Evolutionary conservation across 2,797 vertebrate genomes (phyloP), one percentile per base, ranked within the genome.

Genomic region (Typhlichthys eigenmanni): DNA sequence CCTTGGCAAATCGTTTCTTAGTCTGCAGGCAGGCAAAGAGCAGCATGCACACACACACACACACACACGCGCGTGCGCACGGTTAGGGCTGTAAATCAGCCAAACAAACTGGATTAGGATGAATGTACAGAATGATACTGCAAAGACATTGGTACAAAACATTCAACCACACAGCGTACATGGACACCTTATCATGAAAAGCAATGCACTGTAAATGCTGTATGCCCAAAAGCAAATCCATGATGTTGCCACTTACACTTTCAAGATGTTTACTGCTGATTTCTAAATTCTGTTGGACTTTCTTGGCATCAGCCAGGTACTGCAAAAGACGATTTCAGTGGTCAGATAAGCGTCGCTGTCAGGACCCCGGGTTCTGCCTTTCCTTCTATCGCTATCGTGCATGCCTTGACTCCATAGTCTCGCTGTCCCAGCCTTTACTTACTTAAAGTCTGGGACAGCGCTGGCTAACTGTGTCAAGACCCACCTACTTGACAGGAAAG

Each of bases 1-100:
- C 95, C 47, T 95, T 93, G 55, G 95, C 95, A 67, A 92, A 96
- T 1, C 94, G 94, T 47, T 92, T 93, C 78, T 96, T 96, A 58
- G 90, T 94, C 95, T 96, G 84, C 49, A 62, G 17, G 17, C 49
- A 38, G 13, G 32, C 48, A 53, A 47, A 62, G 45, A 57, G 51
- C 52, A 16, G 29, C 16, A 55, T 52, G 72, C 14, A 14, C 47
- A 61, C 55, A 76, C 38, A 59, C 12, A 71, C 51, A 68, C 52
- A 66, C 19, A 68, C 46, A 62, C 16, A 53, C 16, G 24, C 19
- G 19, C 19, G 19, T 2, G 19, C 19, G 13, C 47, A 51, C 1
- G 34, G 34, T 38, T 38, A 38, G 7, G 34, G 34, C 34, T 38
- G 6, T 38, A 38, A 38, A 38, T 38, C 34, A 38, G 34, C 34